Evolutionary conservation across 2,888 invertebrate species (phyloP).

Genomic region (Ectemnius continuus): DNA sequence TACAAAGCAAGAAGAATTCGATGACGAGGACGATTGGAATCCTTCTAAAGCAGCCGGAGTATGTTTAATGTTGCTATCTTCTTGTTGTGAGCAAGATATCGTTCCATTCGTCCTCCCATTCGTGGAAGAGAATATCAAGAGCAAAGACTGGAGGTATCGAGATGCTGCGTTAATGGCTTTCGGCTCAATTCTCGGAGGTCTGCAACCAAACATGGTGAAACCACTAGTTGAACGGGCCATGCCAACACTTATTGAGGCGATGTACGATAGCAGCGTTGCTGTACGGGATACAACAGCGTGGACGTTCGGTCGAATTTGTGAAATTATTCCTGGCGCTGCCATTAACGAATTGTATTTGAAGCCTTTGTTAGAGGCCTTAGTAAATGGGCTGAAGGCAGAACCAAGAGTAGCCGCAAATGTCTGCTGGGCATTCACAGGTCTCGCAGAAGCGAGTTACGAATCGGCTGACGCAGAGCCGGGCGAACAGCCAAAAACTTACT

Average conservation of each 20-base stretch:
- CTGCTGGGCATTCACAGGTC: conserved; percentile 98
- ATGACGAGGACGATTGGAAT: conserved; percentile 99
- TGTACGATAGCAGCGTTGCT: conserved; percentile 96
- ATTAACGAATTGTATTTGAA: conserved; percentile 92
- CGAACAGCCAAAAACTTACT: conserved; percentile 92
- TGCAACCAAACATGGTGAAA: conserved; percentile 91
- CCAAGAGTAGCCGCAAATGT: conserved; percentile 98
- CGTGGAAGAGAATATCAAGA: conserved; percentile 95
- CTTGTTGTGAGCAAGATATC: conserved; percentile 98
- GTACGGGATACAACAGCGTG: conserved; percentile 99
- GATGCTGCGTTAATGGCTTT: conserved; percentile 99
- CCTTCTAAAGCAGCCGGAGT: conserved; percentile 99
- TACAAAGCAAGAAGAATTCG: conserved; percentile 97
- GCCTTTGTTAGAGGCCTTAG: conserved; percentile 88
- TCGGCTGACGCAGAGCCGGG: conserved; percentile 85
- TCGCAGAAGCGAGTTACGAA: conserved; percentile 98
- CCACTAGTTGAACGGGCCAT: conserved; percentile 98
- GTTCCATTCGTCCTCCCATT: conserved; percentile 98
- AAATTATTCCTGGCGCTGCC: conserved; percentile 96
- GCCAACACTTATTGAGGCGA: conserved; percentile 95
- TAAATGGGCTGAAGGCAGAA: conserved; percentile 93
- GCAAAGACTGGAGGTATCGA: conserved; percentile 93
- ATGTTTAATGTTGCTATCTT: conserved; percentile 97
- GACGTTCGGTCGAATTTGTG: conserved; percentile 98
- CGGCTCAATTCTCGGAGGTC: conserved; percentile 94